These are phyloP conservation scores for Graphium colonna DNA, from an alignment of 2,888 invertebrate species.

Conservation along the genomic window DNA sequence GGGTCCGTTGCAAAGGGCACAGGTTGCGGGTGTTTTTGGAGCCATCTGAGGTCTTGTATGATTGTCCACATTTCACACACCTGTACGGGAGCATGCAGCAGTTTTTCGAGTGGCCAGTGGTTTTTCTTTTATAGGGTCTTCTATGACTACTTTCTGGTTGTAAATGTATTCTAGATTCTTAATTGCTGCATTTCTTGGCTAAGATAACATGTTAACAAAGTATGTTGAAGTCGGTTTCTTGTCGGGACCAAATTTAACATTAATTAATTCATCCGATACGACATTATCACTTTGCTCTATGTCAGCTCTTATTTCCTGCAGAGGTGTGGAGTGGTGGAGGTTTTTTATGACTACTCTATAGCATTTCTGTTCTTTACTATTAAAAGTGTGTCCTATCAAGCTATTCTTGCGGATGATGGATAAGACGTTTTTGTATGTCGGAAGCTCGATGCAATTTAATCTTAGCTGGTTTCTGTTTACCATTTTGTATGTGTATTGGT, in stretches of 20 bases:
- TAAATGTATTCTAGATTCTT: conserved; percentile 23
- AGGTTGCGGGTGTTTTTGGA: conserved; percentile 25
- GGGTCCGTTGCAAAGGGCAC: too few relatives aligned
- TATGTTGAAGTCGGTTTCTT: conserved; percentile 27
- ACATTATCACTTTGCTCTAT: too few relatives aligned
- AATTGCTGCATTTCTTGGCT: not conserved
- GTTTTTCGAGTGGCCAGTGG: conserved; percentile 28
- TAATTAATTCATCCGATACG: conserved; percentile 17
- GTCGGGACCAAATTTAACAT: conserved; percentile 6
- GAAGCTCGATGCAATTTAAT: too few relatives aligned
- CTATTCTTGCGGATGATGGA: too few relatives aligned
- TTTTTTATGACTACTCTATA: too few relatives aligned
- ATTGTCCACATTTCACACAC: conserved; percentile 29
- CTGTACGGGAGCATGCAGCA: conserved; percentile 29
- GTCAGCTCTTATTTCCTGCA: too few relatives aligned
- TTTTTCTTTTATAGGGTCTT: conserved; percentile 25
- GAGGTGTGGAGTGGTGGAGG: too few relatives aligned
- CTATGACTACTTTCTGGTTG: conserved; percentile 21
- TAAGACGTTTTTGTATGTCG: too few relatives aligned
- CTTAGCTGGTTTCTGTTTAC: too few relatives aligned
- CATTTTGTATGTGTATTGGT: too few relatives aligned
- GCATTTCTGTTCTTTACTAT: too few relatives aligned
- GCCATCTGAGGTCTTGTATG: conserved; percentile 28
- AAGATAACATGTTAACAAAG: conserved; percentile 27
- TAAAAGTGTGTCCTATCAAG: not conserved